These are phyloP conservation scores for Meleagris gallopavo DNA, from an alignment of 2,113 vertebrate genomes.

Conservation along the genomic window DNA sequence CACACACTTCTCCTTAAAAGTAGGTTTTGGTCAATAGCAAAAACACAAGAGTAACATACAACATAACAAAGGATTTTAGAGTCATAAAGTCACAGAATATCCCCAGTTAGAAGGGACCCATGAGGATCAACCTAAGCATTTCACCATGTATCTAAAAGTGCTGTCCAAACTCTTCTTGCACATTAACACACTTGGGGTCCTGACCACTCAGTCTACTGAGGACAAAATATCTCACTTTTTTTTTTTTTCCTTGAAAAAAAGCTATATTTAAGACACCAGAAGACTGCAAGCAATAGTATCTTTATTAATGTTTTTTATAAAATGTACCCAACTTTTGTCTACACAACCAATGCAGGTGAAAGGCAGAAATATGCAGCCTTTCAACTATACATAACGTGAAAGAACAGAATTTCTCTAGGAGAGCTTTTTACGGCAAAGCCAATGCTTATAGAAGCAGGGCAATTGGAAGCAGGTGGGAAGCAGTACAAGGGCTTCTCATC, in stretches of 20 bases:
- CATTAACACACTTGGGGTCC: neutral
- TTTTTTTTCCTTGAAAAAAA: neutral
- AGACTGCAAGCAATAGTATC: neutral
- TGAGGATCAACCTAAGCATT: neutral
- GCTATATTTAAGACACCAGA: neutral
- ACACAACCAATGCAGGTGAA: neutral
- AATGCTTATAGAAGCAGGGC: slow-evolving; percentile 35
- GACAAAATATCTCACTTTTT: neutral
- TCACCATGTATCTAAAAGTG: neutral
- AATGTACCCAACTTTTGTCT: neutral
- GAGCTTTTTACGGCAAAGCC: slow-evolving; percentile 17
- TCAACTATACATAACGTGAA: neutral
- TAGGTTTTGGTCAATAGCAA: neutral
- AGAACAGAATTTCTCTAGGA: slow-evolving; percentile 30
- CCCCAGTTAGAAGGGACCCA: neutral
- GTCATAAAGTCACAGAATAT: neutral
- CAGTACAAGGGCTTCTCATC: slow-evolving; percentile 48
- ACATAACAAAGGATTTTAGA: neutral
- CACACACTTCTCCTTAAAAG: neutral
- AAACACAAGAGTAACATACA: neutral
- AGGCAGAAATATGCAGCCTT: slow-evolving; percentile 10
- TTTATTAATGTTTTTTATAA: neutral
- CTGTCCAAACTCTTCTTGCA: neutral
- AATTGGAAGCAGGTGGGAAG: slow-evolving; percentile 37
- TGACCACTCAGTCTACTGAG: neutral